Evolutionary conservation across 2,113 vertebrate genomes (phyloP).

Genomic region (Rhinogobius similis): DNA sequence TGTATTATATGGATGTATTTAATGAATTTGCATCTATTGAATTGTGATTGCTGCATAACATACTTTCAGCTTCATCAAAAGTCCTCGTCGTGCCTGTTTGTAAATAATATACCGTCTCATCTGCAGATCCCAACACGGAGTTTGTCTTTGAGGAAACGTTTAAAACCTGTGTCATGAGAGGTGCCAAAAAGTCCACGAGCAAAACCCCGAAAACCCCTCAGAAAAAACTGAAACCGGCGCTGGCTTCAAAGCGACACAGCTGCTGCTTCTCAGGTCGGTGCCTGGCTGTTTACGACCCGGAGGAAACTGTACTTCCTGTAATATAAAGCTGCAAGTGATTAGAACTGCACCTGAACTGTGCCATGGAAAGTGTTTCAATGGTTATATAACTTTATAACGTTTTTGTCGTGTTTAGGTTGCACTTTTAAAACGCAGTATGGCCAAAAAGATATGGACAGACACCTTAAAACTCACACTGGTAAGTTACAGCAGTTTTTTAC

Average conservation of each 20-base stretch:
- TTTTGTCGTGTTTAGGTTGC: conserved; percentile 80
- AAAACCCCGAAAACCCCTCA: conserved; percentile 82
- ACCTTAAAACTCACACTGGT: conserved; percentile 97
- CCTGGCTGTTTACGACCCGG: background rate
- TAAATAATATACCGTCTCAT: background rate
- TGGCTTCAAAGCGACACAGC: conserved; percentile 85
- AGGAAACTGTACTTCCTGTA: conserved; percentile 22
- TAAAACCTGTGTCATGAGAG: conserved; percentile 84
- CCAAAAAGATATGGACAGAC: conserved; percentile 97
- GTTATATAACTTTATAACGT: background rate
- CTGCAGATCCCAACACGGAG: conserved; percentile 83
- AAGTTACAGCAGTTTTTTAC: conserved; percentile 1
- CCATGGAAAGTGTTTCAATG: background rate
- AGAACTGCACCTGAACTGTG: background rate
- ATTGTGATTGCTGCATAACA: background rate
- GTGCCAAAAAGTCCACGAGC: conserved; percentile 82
- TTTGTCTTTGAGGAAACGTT: conserved; percentile 91
- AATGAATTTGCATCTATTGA: no score
- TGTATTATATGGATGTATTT: no score
- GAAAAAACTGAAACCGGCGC: conserved; percentile 79
- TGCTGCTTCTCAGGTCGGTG: conserved; percentile 90
- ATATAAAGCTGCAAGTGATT: no score
- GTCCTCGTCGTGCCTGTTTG: background rate
- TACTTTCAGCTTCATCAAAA: background rate
- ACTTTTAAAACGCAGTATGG: conserved; percentile 97